A percentile compares a stretch with the other conserved stretches of the same genome.
Conservation (phyloP, 1,140 invertebrate species). For the Bursaphelenchus mucronatus region DNA sequence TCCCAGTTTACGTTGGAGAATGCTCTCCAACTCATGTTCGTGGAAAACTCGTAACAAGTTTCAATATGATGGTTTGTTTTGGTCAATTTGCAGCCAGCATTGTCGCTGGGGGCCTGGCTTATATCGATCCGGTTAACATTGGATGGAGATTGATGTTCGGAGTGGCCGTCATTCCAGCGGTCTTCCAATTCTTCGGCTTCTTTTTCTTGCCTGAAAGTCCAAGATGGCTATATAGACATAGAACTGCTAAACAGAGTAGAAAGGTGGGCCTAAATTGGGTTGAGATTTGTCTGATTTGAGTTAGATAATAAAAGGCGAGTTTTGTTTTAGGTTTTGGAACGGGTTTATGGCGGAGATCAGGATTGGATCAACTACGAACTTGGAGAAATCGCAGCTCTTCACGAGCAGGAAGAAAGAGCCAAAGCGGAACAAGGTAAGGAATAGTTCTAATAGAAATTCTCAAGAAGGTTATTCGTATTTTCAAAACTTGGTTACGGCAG, state of each 20-base stretch:
- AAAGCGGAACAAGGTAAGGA: constrained; percentile 15
- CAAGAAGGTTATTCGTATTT: constrained; percentile 23
- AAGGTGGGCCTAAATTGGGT: constrained; percentile 42
- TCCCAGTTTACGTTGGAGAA: constrained; percentile 68
- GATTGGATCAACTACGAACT: constrained; percentile 56
- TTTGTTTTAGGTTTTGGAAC: constrained; percentile 62
- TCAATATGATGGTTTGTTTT: constrained; percentile 32
- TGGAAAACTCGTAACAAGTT: constrained; percentile 66
- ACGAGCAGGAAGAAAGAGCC: constrained; percentile 41
- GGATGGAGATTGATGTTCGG: constrained; percentile 69
- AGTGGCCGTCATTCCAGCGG: constrained; percentile 66
- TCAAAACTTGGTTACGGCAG: too few species aligned
- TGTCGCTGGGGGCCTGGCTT: constrained; percentile 65
- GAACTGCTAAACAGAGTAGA: constrained; percentile 62
- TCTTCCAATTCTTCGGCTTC: constrained; percentile 67
- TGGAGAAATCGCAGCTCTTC: constrained; percentile 42
- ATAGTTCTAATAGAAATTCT: too few species aligned
- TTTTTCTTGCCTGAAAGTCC: constrained; percentile 69
- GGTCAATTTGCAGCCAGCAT: constrained; percentile 66
- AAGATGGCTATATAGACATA: constrained; percentile 65
- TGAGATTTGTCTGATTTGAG: too few species aligned
- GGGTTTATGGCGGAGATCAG: constrained; percentile 55
- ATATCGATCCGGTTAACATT: constrained; percentile 56
- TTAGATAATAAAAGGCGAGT: too few species aligned
- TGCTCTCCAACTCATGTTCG: constrained; percentile 65